Evolutionary conservation across 2,797 vertebrate species (phyloP), one percentile per base, ranked within the genome.

Genomic region (Xerus rutilus): DNA sequence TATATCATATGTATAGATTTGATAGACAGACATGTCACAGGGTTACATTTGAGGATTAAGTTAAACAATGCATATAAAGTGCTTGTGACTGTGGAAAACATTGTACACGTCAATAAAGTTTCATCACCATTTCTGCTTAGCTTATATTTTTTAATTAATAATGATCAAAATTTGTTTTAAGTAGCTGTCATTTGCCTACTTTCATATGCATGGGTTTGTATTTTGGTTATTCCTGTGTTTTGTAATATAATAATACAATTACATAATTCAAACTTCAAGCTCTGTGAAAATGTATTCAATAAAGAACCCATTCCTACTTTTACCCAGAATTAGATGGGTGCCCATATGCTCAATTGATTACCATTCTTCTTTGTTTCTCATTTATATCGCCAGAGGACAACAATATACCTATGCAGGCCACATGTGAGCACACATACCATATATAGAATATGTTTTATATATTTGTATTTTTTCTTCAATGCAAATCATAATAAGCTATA

Each of bases 81-180:
- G 10, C 25, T 52, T 90, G 28, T 45, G 52, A 92, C 5, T 23
- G 30, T 84, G 47, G 15, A 49, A 89, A 78, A 65, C 47, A 59
- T 43, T 45, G 10, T 73, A 79, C 84, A 10, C 32, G 88, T 78
- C 8, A 35, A 18, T 49, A n/a, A 84, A 81, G 39, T 76, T 82
- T 86, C 54, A 86, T 57, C 54, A 59, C 39, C 83, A 3, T 43
- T 73, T 57, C 17, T 45, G 15, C 54, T 95, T 82, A 64, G 78
- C 89, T 96, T 87, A 21, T 73, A 69, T 65, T 65, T 17, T 35
- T 93, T 95, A 39, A 69, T 93, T 86, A 86, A 49, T 69, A 23
- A 49, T 73, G 64, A 30, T 39, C 74, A 78, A 86, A 85, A 73
- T 49, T 21, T 70, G 43, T 85, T 84, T 83, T 65, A 82, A 78